phyloP scores from a whole-genome alignment of 2,888 invertebrate genomes.

The Allygus modestus region DNA sequence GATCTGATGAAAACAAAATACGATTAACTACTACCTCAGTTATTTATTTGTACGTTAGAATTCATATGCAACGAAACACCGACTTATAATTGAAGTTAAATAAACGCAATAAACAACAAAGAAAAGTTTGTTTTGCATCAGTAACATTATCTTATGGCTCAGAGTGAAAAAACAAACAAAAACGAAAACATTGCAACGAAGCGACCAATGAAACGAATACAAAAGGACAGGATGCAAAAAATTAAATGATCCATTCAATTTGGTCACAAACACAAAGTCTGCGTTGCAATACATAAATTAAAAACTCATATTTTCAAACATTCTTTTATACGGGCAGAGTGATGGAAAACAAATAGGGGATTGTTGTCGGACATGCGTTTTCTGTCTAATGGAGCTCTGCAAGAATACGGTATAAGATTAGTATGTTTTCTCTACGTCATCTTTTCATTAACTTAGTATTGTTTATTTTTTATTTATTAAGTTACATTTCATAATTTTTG shows the following conservation, averaged over 20 bases:
- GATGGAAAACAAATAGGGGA: constrained; percentile 57
- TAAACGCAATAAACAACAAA: constrained; percentile 34
- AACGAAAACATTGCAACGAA: constrained; percentile 28
- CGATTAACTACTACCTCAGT: not conserved
- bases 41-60: not conserved
- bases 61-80: not conserved
- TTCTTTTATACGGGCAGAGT: constrained; percentile 38
- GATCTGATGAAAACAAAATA: constrained; percentile 1
- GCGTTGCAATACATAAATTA: constrained; percentile 57
- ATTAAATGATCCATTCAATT: constrained; percentile 58
- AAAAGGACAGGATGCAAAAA: constrained; percentile 50
- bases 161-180: constrained; percentile 25
- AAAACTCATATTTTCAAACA: constrained; percentile 53
- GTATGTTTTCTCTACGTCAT: too few species aligned
- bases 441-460: too few species aligned
- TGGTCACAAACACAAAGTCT: constrained; percentile 55
- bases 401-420: constrained; percentile 9
- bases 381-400: constrained; percentile 13
- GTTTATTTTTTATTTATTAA: too few species aligned
- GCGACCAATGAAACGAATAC: constrained; percentile 35
- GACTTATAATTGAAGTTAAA: constrained; percentile 17
- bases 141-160: constrained; percentile 34
- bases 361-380: constrained; percentile 30
- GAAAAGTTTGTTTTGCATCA: constrained; percentile 11
- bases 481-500: too few species aligned